Evolutionary conservation across 2,888 invertebrate species (phyloP).

Genomic region (Malacosoma neustria): DNA sequence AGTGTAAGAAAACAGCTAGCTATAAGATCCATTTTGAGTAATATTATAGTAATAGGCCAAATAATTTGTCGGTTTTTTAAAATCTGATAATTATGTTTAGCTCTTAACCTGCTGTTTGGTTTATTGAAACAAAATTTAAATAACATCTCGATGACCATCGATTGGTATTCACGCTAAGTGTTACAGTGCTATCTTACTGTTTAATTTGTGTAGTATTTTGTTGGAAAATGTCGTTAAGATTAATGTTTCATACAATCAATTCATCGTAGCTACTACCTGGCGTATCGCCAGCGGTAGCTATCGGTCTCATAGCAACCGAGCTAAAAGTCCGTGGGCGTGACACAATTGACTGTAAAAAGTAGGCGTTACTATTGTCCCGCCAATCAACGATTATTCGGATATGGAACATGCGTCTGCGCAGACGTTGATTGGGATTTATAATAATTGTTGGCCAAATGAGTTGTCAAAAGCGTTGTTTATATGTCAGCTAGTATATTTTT

Average conservation of each 20-base stretch:
- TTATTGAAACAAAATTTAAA: too few relatives aligned
- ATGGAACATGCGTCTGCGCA: conserved; percentile 12
- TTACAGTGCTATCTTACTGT: too few relatives aligned
- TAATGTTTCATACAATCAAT: not conserved
- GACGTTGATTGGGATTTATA: not conserved
- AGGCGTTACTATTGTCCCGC: conserved; percentile 14
- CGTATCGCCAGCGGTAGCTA: conserved; percentile 22
- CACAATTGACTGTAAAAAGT: conserved; percentile 5
- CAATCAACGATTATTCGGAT: conserved; percentile 11
- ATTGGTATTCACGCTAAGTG: too few relatives aligned
- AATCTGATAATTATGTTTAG: too few relatives aligned
- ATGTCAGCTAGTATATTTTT: not conserved
- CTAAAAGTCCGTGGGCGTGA: conserved; percentile 28
- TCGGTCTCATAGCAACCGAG: conserved; percentile 22
- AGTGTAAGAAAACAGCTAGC: too few relatives aligned
- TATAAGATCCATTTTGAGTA: too few relatives aligned
- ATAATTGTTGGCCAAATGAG: not conserved
- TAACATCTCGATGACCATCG: too few relatives aligned
- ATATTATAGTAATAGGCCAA: too few relatives aligned
- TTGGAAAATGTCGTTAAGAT: too few relatives aligned
- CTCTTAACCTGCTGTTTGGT: too few relatives aligned
- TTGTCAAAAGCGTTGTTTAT: not conserved
- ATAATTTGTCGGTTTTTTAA: too few relatives aligned
- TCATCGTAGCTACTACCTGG: conserved; percentile 15
- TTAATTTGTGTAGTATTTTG: too few relatives aligned